Base-by-base conservation (phyloP, 2,113 vertebrate genomes). In the Bubo scandiacus region DNA sequence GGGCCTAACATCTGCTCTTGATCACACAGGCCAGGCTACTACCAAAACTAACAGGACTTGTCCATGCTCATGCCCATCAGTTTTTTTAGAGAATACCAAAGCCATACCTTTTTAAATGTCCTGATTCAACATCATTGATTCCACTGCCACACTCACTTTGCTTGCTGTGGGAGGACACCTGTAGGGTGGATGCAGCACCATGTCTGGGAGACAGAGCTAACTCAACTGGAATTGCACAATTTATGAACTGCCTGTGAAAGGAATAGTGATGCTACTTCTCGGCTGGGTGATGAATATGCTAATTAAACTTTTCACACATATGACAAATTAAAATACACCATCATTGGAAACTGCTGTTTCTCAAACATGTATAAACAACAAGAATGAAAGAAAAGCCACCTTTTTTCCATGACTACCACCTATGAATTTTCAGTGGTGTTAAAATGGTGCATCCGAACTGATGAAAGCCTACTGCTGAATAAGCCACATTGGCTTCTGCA, bases 301-400 rank as follows among this genome's bases (percentile, higher is more conserved):
- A 92, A 94, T 94, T 81, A 88, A 94, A 75, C 54, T 79, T 85
- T 87, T 96, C 83, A 96, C 57, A 84, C 88, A 91, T 74, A 91
- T 21, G 52, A 77, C 15, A 92, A 92, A 87, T 79, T 91, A 91
- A 96, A 91, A 91, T 84, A 94, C 32, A 83, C 75, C 61, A 49
- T 81, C n/a, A 65, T 47, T 92, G 66, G 57, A 94, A 95, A 78
- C 75, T 84, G 75, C 75, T 94, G 75, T 95, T 96, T 95, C 80
- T 95, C 83, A 94, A 96, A 95, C 68, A 86, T 22, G 11, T 52
- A 88, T 75, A 94, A 96, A 94, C 72, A 83, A 62, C 30, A 92
- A 71, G 61, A 94, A 89, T 61, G 57, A 83, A 65, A 91, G 34
- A 83, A 65, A 91, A 30, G 30, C 68, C 36, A 86, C 47, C 65